These are phyloP conservation scores for Vidua chalybeata DNA, from an alignment of 2,113 vertebrate species.

Conservation along the genomic window DNA sequence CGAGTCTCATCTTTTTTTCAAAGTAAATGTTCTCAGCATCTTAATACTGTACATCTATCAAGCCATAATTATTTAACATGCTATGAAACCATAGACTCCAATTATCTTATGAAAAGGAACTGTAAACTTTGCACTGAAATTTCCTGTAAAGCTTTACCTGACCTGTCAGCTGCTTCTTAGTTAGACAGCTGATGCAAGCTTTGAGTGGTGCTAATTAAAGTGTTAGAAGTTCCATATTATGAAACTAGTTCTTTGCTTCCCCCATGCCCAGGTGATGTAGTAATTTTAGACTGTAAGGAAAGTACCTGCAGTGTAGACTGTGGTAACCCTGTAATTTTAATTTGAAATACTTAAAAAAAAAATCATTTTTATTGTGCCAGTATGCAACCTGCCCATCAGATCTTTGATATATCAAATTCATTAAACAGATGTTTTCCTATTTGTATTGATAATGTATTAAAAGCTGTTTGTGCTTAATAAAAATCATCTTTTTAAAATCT, in stretches of 20 bases:
- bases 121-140: slow-evolving; percentile 79
- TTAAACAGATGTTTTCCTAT: slow-evolving; percentile 77
- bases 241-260: slow-evolving; percentile 69
- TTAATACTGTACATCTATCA: slow-evolving; percentile 74
- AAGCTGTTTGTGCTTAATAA: slow-evolving; percentile 82
- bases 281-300: slow-evolving; percentile 78
- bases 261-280: slow-evolving; percentile 75
- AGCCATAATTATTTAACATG: slow-evolving; percentile 81
- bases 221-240: slow-evolving; percentile 76
- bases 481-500: slow-evolving; percentile 79
- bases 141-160: slow-evolving; percentile 81
- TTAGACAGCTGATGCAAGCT: slow-evolving; percentile 78
- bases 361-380: slow-evolving; percentile 79
- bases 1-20: slow-evolving; percentile 61
- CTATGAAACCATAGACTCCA: slow-evolving; percentile 76
- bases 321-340: slow-evolving; percentile 78
- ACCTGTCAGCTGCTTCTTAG: slow-evolving; percentile 72
- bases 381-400: slow-evolving; percentile 74
- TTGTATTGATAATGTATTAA: slow-evolving; percentile 85
- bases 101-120: slow-evolving; percentile 72
- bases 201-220: slow-evolving; percentile 86
- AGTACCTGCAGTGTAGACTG: slow-evolving; percentile 74
- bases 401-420: slow-evolving; percentile 80
- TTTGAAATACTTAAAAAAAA: slow-evolving; percentile 64
- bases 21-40: slow-evolving; percentile 67